Evolutionary conservation across 2,797 vertebrate genomes (phyloP).

Genomic region (Varecia variegata): DNA sequence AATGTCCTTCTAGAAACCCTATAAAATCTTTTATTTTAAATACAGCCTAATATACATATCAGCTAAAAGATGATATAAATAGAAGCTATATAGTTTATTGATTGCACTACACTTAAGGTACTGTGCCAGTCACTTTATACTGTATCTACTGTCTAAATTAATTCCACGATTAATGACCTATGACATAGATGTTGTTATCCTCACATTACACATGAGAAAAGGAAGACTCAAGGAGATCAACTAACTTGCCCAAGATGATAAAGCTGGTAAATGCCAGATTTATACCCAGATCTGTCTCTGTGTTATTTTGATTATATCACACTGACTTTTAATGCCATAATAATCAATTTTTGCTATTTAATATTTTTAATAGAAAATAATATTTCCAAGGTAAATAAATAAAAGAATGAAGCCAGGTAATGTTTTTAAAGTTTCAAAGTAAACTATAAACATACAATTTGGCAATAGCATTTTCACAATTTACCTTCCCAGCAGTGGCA

Average conservation of each 20-base stretch:
- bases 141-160: neutral
- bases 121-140: neutral
- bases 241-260: neutral
- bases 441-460: constrained; percentile 39
- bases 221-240: neutral
- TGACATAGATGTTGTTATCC: neutral
- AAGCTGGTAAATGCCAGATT: neutral
- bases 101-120: neutral
- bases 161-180: neutral
- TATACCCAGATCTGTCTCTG: neutral
- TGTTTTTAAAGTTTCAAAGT: constrained; percentile 38
- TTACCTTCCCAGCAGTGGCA: constrained; percentile 96
- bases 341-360: neutral
- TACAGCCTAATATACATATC: neutral
- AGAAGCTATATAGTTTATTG: neutral
- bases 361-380: constrained; percentile 37
- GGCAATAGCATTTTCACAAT: constrained; percentile 39
- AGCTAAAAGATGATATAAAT: neutral
- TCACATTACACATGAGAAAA: constrained; percentile 11
- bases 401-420: neutral
- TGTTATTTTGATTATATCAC: neutral
- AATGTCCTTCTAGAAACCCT: neutral
- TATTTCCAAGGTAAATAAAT: neutral
- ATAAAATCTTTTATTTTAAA: neutral
- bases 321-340: neutral